These are phyloP conservation scores for Lateolabrax maculatus DNA, from an alignment of 2,797 vertebrate species.

Conservation along the genomic window DNA sequence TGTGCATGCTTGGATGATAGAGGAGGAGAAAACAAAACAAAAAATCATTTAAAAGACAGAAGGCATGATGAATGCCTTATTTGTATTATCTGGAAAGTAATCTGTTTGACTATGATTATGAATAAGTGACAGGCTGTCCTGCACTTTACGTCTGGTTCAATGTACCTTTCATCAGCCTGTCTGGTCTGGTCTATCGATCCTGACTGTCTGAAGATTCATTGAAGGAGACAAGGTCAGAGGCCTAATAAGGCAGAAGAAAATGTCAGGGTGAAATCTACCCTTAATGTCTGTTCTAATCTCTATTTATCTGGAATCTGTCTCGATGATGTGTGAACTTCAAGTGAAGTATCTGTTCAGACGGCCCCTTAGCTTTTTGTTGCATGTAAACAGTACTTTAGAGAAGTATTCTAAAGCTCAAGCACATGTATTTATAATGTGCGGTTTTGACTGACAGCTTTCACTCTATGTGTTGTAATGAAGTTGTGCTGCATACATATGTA, in stretches of 20 bases:
- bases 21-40: too few species aligned
- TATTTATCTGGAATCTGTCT: conserved; percentile 32
- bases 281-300: conserved; percentile 33
- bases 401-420: neutral
- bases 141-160: conserved; percentile 22
- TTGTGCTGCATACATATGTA: neutral
- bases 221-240: conserved; percentile 59
- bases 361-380: conserved; percentile 10
- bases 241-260: conserved; percentile 51
- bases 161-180: conserved; percentile 40
- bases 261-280: conserved; percentile 50
- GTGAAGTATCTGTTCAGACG: conserved; percentile 1
- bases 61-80: neutral
- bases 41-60: neutral
- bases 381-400: conserved; percentile 21
- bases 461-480: conserved; percentile 6
- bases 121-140: conserved; percentile 27
- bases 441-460: conserved; percentile 15
- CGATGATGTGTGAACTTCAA: conserved; percentile 21
- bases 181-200: conserved; percentile 61
- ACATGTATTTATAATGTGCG: neutral
- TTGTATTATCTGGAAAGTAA: conserved; percentile 6
- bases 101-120: neutral
- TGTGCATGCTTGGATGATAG: neutral
- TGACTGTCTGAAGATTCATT: conserved; percentile 54